phyloP scores from a whole-genome alignment of 2,113 vertebrate species.

The Marmota monax region DNA sequence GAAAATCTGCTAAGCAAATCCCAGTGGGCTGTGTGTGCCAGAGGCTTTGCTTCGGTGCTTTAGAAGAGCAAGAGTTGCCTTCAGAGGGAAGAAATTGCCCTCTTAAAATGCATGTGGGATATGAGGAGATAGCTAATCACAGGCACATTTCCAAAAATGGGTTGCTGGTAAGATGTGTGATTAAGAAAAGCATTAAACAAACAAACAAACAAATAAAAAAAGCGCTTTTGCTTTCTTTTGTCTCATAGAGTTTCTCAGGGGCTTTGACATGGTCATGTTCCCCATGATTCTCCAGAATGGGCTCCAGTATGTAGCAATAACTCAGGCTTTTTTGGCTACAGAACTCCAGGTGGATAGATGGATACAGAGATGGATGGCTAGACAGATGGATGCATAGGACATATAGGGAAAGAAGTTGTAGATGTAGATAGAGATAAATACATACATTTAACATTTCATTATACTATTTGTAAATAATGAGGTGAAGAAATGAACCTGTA shows the following conservation, averaged over 20 bases:
- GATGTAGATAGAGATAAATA: background rate
- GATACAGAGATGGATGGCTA: background rate
- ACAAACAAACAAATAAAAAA: background rate
- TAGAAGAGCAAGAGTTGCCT: background rate
- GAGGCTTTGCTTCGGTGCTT: background rate
- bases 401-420: background rate
- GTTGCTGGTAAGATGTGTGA: conserved; percentile 6
- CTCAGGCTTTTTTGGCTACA: background rate
- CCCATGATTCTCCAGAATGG: background rate
- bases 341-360: background rate
- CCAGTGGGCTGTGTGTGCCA: background rate
- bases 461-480: background rate
- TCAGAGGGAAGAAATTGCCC: background rate
- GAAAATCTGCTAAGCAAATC: conserved; percentile 88
- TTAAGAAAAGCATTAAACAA: background rate
- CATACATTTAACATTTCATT: background rate
- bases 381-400: background rate
- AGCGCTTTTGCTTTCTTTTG: background rate
- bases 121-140: background rate
- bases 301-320: background rate
- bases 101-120: background rate
- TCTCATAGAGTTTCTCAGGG: background rate
- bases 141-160: background rate
- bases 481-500: background rate
- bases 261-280: rapidly evolving